These are phyloP conservation scores for Pachliopta kotzebuea DNA, from an alignment of 2,888 invertebrate species.

Conservation along the genomic window DNA sequence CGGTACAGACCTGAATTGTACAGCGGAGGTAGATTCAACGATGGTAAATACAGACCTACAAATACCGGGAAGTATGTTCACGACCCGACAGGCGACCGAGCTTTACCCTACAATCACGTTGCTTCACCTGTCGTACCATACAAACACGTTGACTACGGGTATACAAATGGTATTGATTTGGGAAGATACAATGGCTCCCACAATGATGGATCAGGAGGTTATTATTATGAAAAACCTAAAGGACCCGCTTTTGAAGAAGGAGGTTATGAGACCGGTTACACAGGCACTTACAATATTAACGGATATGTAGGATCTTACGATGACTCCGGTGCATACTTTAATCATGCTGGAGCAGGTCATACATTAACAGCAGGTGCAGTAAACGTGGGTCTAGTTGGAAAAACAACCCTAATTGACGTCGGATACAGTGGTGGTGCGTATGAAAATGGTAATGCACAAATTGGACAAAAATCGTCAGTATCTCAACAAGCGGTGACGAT, in stretches of 20 bases:
- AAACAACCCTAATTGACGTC: conserved; percentile 67
- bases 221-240: conserved; percentile 38
- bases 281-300: conserved; percentile 34
- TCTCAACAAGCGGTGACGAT: conserved; percentile 65
- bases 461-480: conserved; percentile 51
- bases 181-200: conserved; percentile 48
- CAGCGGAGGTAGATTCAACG: conserved; percentile 37
- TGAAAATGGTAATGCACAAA: conserved; percentile 36
- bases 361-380: conserved; percentile 71
- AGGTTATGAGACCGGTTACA: conserved; percentile 35
- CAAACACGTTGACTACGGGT: conserved; percentile 51
- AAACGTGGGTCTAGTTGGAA: conserved; percentile 73
- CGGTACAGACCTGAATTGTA: conserved; percentile 40
- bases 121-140: conserved; percentile 62
- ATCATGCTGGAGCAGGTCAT: conserved; percentile 58
- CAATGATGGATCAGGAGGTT: conserved; percentile 33
- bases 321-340: conserved; percentile 50
- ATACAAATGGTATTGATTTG: conserved; percentile 48
- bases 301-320: conserved; percentile 39
- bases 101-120: conserved; percentile 67
- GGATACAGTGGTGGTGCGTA: conserved; percentile 52
- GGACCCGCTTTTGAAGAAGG: conserved; percentile 38
- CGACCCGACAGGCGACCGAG: conserved; percentile 69
- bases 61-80: conserved; percentile 71
- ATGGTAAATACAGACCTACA: conserved; percentile 45